phyloP scores from a whole-genome alignment of 2,113 vertebrate genomes.

The Pelmatolapia mariae region DNA sequence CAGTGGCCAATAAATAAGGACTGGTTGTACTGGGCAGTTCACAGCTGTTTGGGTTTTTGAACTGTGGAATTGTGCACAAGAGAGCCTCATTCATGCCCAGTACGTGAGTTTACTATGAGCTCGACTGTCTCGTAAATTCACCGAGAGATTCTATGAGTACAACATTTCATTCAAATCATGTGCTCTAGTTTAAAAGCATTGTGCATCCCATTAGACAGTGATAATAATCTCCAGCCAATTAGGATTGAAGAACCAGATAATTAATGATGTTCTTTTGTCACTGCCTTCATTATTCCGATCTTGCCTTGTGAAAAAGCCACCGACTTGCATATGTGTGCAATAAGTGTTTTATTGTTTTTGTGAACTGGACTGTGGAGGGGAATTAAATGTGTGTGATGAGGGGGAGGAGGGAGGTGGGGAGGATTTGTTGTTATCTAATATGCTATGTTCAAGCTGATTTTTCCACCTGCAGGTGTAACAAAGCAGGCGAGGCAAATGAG shows the following conservation, averaged over 20 bases:
- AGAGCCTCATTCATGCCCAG: not conserved
- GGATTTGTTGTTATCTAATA: slow-evolving; percentile 51
- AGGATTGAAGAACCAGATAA: slow-evolving; percentile 40
- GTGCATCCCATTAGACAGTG: slow-evolving; percentile 32
- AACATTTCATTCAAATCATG: not conserved
- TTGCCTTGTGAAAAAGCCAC: slow-evolving; percentile 21
- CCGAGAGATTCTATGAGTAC: not conserved
- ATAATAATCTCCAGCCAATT: slow-evolving; percentile 53
- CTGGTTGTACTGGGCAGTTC: not conserved
- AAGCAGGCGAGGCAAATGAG: not conserved
- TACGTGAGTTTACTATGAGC: not conserved
- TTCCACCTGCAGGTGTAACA: slow-evolving; percentile 32
- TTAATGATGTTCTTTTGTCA: slow-evolving; percentile 39
- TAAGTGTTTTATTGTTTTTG: slow-evolving; percentile 59
- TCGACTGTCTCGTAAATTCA: slow-evolving; percentile 16
- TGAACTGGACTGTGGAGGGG: slow-evolving; percentile 37
- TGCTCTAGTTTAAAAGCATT: not conserved
- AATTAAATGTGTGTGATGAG: slow-evolving; percentile 10
- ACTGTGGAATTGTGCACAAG: not conserved
- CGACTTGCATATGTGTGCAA: slow-evolving; percentile 26
- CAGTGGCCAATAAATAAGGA: slow-evolving; percentile 5
- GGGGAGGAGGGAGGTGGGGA: not conserved
- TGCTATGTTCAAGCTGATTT: slow-evolving; percentile 1
- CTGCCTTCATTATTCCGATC: slow-evolving; percentile 40
- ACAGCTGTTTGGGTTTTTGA: slow-evolving; percentile 1